These are phyloP conservation scores for Xanthia togata DNA, from an alignment of 2,888 invertebrate species.

Conservation along the genomic window DNA sequence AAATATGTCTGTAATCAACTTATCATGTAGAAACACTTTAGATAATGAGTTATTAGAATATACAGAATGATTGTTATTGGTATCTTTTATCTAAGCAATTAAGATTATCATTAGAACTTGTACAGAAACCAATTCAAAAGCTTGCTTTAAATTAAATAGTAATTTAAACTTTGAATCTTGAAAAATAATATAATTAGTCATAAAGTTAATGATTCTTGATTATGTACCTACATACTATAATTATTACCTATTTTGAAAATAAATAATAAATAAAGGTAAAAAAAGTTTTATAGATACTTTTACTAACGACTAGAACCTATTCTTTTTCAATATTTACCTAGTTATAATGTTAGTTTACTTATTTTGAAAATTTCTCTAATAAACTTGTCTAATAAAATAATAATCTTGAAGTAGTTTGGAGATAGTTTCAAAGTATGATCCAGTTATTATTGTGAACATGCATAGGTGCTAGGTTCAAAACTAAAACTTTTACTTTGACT, in stretches of 20 bases:
- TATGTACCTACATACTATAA: no score
- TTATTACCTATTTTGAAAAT: background rate
- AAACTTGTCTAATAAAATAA: background rate
- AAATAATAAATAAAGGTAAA: background rate
- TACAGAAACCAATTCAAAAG: slow-evolving; percentile 33
- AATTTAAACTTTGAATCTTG: background rate
- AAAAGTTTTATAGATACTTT: background rate
- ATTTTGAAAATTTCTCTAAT: background rate
- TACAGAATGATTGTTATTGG: slow-evolving; percentile 13
- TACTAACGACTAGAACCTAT: no score
- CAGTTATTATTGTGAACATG: background rate
- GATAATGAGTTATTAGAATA: slow-evolving; percentile 26
- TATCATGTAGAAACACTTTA: slow-evolving; percentile 3
- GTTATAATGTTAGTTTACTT: background rate
- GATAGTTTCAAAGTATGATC: background rate
- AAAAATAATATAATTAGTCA: background rate
- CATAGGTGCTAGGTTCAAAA: background rate
- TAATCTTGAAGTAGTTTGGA: background rate
- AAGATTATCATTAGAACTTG: slow-evolving; percentile 27
- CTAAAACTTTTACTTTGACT: slow-evolving; percentile 27
- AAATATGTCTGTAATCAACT: background rate
- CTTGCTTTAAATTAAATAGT: background rate
- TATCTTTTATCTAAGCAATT: slow-evolving; percentile 38
- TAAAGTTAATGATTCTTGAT: background rate
- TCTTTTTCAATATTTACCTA: background rate